A percentile compares a stretch with the other conserved stretches of the same genome.
Evolutionary conservation across 2,888 invertebrate species (phyloP).

Genomic region (Netelia fuscicornis): DNA sequence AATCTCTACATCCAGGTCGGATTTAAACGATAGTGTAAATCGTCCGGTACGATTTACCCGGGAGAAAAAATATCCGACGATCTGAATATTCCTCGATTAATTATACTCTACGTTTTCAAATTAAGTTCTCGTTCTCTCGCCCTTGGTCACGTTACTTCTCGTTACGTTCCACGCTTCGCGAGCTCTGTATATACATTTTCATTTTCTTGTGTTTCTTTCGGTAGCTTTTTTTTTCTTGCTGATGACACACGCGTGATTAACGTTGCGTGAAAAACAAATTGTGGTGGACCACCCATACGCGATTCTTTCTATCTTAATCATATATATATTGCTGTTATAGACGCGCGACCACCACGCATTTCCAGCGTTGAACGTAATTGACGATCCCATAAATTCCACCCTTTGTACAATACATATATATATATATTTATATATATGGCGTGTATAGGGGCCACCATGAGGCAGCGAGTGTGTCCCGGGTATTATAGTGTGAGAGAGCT

Average conservation of each 20-base stretch:
- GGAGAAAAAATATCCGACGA: neutral
- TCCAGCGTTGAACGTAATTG: slow-evolving; percentile 45
- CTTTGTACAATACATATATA: slow-evolving; percentile 1
- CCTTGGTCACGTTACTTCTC: too few species aligned
- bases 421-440: neutral
- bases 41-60: slow-evolving; percentile 13
- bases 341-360: slow-evolving; percentile 3
- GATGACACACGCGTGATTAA: slow-evolving; percentile 51
- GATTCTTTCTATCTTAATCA: neutral
- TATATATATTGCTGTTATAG: slow-evolving; percentile 2
- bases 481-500: slow-evolving; percentile 7
- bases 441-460: slow-evolving; percentile 26
- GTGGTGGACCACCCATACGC: slow-evolving; percentile 22
- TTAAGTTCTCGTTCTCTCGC: neutral
- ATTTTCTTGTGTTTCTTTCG: neutral
- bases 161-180: slow-evolving; percentile 1
- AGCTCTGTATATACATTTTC: neutral
- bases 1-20: neutral
- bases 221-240: slow-evolving; percentile 2
- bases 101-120: slow-evolving; percentile 11
- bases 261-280: slow-evolving; percentile 37
- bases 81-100: slow-evolving; percentile 43
- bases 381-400: slow-evolving; percentile 38
- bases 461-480: slow-evolving; percentile 22
- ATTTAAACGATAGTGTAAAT: neutral